These are phyloP conservation scores for Eumacrocentrus americanus DNA, from an alignment of 2,888 invertebrate genomes.

Conservation along the genomic window DNA sequence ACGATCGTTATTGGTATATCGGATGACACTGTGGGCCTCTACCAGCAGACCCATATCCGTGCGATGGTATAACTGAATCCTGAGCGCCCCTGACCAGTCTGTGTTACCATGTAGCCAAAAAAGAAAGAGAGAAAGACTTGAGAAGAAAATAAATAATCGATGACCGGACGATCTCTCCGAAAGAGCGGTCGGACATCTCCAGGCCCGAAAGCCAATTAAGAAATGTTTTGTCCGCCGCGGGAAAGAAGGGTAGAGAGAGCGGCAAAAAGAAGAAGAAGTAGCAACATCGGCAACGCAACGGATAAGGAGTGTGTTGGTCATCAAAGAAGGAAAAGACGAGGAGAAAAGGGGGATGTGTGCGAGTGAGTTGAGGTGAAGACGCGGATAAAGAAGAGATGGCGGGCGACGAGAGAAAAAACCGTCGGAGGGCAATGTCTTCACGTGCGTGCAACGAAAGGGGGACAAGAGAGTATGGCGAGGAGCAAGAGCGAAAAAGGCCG, in stretches of 20 bases:
- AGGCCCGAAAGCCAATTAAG: conserved; percentile 60
- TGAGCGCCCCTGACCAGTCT: conserved; percentile 12
- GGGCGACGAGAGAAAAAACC: conserved; percentile 30
- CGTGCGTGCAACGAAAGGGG: conserved; percentile 26
- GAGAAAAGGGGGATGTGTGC: conserved; percentile 35
- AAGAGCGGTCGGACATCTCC: conserved; percentile 38
- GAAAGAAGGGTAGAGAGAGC: conserved; percentile 40
- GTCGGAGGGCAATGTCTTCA: conserved; percentile 29
- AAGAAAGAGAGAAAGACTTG: conserved; percentile 20
- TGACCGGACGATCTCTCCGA: conserved; percentile 34
- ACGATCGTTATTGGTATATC: conserved; percentile 36
- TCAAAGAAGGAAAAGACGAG: conserved; percentile 32
- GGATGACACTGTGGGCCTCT: conserved; percentile 27
- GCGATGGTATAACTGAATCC: neutral
- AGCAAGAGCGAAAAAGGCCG: conserved; percentile 33
- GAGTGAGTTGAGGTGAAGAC: conserved; percentile 34
- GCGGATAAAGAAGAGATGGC: conserved; percentile 25
- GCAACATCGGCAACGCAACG: conserved; percentile 26
- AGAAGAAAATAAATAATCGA: conserved; percentile 44
- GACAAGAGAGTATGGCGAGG: conserved; percentile 34
- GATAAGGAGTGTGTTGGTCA: conserved; percentile 30
- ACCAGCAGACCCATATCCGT: neutral
- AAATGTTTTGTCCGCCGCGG: conserved; percentile 61
- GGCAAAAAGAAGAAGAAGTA: conserved; percentile 30
- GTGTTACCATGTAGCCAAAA: conserved; percentile 14